Base-by-base conservation (phyloP, 2,888 invertebrate species). In the Drosophila peninsularis region DNA sequence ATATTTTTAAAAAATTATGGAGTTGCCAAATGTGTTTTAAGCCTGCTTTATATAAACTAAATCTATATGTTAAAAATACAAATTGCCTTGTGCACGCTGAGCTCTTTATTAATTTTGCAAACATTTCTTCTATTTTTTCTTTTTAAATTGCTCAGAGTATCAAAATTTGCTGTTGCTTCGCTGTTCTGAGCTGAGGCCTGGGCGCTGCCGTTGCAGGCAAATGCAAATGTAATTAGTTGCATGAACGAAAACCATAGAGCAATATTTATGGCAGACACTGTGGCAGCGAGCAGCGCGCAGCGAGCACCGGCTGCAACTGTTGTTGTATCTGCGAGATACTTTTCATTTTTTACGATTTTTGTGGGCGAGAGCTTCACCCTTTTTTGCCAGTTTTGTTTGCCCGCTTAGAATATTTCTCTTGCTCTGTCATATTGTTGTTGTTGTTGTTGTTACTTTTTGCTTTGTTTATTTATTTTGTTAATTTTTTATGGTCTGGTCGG, bases 151-250 rank as follows among this genome's bases (percentile, higher is more conserved):
- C n/a, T 7, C 11, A 55, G 11, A 44, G 21, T 34, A 21, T 55
- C 55, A 7, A 55, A 47, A 44, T 45, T 54, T 24, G 24, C 24
- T 39, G 3, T 17, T 49, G 24, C 9, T 37, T 34, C 7, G 39
- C 42, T n/a, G n/a, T 7, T 19, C n/a, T 7, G 42, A 54, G 39
- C 27, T 52, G 37, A 37, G 30, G 14, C 19, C 21, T 21, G 14
- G 7, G 42, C 1, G 21, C 27, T 27, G 54, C 32, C 27, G 44
- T 14, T 68, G 58, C 37, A 60, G 53, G 45, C 45, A 71, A 75
- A 85, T 85, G 84, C 88, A 85, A 85, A 85, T 85, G 84, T 88
- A 88, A 85, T 85, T 85, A 85, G 84, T 85, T 85, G 86, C 88
- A 86, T 78, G 87, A 76, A 74, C 86, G 52, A 72, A 80, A 80